A percentile compares a stretch with the other conserved stretches of the same genome.
phyloP scores from a whole-genome alignment of 2,797 vertebrate genomes.

The Chromis chromis region DNA sequence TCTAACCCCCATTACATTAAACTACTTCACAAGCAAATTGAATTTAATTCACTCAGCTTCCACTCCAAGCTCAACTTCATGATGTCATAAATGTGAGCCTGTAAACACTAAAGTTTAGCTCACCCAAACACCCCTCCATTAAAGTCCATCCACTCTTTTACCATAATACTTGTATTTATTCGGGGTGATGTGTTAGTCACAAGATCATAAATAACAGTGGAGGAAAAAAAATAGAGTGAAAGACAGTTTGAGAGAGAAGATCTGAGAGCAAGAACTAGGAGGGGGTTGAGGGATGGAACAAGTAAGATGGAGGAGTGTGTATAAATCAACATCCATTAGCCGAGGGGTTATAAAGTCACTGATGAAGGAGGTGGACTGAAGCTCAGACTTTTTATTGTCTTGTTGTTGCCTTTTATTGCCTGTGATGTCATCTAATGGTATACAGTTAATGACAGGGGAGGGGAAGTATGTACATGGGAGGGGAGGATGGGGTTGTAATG shows the following conservation, averaged over 20 bases:
- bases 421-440: conserved; percentile 87
- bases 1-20: conserved; percentile 44
- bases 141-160: conserved; percentile 63
- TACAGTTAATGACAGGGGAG: conserved; percentile 76
- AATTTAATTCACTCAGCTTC: conserved; percentile 70
- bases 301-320: conserved; percentile 66
- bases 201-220: conserved; percentile 74
- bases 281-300: conserved; percentile 52
- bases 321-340: conserved; percentile 87
- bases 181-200: conserved; percentile 63
- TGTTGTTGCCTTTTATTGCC: conserved; percentile 83
- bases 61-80: conserved; percentile 58
- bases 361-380: conserved; percentile 79
- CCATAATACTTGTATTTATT: conserved; percentile 77
- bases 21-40: conserved; percentile 61
- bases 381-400: conserved; percentile 81
- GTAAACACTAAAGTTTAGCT: conserved; percentile 67
- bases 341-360: conserved; percentile 80
- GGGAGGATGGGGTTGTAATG: conserved; percentile 73
- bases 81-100: conserved; percentile 77
- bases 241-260: conserved; percentile 43
- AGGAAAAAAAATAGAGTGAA: conserved; percentile 26
- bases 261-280: conserved; percentile 34
- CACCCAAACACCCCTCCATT: conserved; percentile 45
- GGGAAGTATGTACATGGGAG: conserved; percentile 70